Evolutionary conservation across 1,140 invertebrate genomes (phyloP).

Genomic region (Lanistes nyassanus): DNA sequence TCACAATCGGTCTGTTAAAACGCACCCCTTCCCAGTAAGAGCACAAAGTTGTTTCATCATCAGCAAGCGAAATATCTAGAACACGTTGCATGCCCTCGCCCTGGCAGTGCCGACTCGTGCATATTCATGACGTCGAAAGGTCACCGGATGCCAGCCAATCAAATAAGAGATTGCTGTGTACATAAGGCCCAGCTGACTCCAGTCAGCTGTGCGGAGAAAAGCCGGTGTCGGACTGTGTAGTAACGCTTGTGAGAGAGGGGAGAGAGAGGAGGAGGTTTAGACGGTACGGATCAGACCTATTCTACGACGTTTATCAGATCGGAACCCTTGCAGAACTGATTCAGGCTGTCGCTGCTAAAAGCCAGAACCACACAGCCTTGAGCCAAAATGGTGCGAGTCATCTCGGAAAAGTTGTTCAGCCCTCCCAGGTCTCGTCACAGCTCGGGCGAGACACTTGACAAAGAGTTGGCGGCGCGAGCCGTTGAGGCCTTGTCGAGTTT

Average conservation of each 20-base stretch:
- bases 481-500: constrained; percentile 27
- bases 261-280: not conserved
- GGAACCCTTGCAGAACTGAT: not conserved
- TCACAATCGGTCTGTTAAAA: too few relatives aligned
- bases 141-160: constrained; percentile 4
- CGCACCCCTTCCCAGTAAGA: not conserved
- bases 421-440: constrained; percentile 48
- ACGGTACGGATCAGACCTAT: not conserved
- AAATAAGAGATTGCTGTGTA: constrained; percentile 21
- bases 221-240: not conserved
- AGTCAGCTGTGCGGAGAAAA: constrained; percentile 19
- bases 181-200: constrained; percentile 26
- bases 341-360: not conserved
- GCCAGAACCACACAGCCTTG: not conserved
- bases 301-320: not conserved
- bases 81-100: not conserved
- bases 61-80: not conserved
- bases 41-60: not conserved
- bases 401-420: constrained; percentile 46
- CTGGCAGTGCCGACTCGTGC: constrained; percentile 24
- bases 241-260: not conserved
- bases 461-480: constrained; percentile 38
- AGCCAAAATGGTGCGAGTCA: constrained; percentile 49
- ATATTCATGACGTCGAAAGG: constrained; percentile 27
- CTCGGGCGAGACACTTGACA: constrained; percentile 48